Conservation (phyloP, 2,888 invertebrate species). For the Microctonus hyperodae region DNA sequence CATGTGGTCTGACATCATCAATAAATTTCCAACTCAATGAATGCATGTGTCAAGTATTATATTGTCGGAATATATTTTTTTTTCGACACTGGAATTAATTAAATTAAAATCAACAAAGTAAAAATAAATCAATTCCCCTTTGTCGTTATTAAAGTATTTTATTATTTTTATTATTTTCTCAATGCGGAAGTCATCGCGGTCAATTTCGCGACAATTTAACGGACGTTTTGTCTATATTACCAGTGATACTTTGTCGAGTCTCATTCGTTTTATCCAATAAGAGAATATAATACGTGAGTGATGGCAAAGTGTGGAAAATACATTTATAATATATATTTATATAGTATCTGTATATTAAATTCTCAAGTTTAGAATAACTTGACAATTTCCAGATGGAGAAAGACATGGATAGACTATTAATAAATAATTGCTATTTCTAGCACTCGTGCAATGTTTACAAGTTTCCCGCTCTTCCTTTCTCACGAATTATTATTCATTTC, state of each 20-base stretch:
- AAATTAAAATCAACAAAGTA: background rate
- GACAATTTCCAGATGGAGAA: constrained; percentile 33
- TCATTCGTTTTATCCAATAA: background rate
- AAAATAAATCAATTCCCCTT: background rate
- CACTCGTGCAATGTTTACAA: constrained; percentile 33
- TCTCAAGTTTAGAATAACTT: constrained; percentile 26
- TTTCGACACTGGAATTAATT: background rate
- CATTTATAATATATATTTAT: background rate
- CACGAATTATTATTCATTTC: too few species aligned
- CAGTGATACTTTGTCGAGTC: constrained; percentile 14
- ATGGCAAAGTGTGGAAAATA: background rate
- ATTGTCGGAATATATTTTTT: background rate
- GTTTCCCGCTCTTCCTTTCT: background rate
- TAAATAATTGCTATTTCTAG: constrained; percentile 32
- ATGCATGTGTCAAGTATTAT: background rate
- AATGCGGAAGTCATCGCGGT: constrained; percentile 10
- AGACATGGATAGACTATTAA: constrained; percentile 33
- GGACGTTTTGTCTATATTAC: constrained; percentile 20
- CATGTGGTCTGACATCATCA: background rate
- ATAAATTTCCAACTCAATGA: background rate
- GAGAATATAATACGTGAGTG: background rate
- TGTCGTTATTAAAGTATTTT: background rate
- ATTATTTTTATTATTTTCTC: background rate
- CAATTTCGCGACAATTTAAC: constrained; percentile 30
- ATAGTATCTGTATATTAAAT: constrained; percentile 3